Conservation (phyloP, 2,888 invertebrate species). For the Apomyelois bistriatella region DNA sequence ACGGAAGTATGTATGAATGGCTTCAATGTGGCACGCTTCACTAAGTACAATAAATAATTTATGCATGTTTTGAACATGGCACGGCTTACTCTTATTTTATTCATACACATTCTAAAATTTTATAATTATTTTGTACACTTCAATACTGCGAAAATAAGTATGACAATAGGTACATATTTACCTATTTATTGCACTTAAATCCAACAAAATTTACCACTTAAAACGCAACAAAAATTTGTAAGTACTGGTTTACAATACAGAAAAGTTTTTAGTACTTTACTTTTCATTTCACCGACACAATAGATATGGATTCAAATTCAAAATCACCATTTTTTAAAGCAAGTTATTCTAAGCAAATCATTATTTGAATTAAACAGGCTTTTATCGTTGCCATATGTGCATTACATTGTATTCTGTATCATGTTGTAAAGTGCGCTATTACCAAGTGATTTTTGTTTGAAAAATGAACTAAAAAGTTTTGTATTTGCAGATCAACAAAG, state of each 20-base stretch:
- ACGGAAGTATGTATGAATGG: slow-evolving; percentile 59
- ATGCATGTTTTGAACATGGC: slow-evolving; percentile 67
- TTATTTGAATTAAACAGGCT: slow-evolving; percentile 30
- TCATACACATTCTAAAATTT: neutral
- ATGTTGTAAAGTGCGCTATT: slow-evolving; percentile 35
- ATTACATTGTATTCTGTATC: slow-evolving; percentile 26
- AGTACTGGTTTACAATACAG: neutral
- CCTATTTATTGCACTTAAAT: too few species aligned
- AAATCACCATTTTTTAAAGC: neutral
- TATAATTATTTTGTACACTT: neutral
- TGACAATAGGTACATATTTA: too few species aligned
- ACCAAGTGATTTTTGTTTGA: neutral
- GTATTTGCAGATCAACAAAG: slow-evolving; percentile 89
- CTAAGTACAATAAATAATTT: slow-evolving; percentile 26
- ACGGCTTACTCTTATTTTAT: slow-evolving; percentile 54
- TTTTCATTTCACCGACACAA: neutral
- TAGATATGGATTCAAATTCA: neutral
- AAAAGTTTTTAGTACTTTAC: neutral
- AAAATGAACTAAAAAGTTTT: neutral
- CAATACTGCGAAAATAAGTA: neutral
- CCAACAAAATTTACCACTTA: too few species aligned
- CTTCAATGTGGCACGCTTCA: slow-evolving; percentile 73
- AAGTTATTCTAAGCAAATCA: too few species aligned
- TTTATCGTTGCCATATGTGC: slow-evolving; percentile 46
- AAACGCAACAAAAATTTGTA: neutral